Base-by-base conservation (phyloP, 2,797 vertebrate species). In the Selene dorsalis region DNA sequence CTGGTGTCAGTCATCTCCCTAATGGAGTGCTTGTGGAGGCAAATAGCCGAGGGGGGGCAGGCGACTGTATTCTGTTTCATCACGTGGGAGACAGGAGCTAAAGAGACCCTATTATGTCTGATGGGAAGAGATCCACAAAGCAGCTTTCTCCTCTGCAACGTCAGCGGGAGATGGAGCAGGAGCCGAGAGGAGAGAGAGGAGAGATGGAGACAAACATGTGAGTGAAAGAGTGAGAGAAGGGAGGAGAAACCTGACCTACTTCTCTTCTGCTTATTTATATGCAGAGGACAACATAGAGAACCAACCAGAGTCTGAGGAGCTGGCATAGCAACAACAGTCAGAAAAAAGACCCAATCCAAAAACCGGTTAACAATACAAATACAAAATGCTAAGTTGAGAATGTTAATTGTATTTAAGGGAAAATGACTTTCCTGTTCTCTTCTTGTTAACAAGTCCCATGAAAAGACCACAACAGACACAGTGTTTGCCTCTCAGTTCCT, bases 161-260 rank as follows among this genome's bases (percentile, higher is more conserved):
- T 80, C 47, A 60, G 73, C 45, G 56, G 32, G 73, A 62, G 64
- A 56, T 1, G 56, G 72, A 78, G 74, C 26, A 16, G 61, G 63
- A 48, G 32, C 2, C 56, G 8, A 45, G 20, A 38, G n/a, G 74
- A 65, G 52, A 47, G 65, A 63, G 68, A 52, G 41, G 32, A 16
- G 28, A 28, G 60, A 64, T 26, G 59, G 71, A 60, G 67, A 61
- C 57, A 64, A 58, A 83, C 30, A 12, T 53, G 53, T 41, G 59
- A 77, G 53, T 43, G 69, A 85, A 30, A 43, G 30, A 87, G 73
- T 47, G 70, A 75, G 52, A 69, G 73, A 52, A 80, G 73, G 73
- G 77, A 85, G 82, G 75, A 84, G 82, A 88, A 84, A 80, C 77
- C 47, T 93, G 92, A 92, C 93, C 92, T 91, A 93, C 82, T 93